Evolutionary conservation across 2,113 vertebrate genomes (phyloP), one percentile per base, ranked within the genome.

Genomic region (Eurypyga helias): DNA sequence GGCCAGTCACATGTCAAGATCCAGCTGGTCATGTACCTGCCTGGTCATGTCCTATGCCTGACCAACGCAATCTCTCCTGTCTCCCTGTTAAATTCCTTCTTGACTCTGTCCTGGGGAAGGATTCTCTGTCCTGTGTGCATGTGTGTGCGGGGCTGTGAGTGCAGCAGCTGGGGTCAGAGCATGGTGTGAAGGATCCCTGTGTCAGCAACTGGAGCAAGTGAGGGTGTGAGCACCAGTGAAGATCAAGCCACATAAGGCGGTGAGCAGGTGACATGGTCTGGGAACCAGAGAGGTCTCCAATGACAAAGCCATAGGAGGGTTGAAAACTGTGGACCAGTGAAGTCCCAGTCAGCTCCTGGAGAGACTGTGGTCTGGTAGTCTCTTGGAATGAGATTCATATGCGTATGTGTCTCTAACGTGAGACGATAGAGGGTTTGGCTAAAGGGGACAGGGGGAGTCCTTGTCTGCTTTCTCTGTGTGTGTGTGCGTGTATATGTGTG

Each of bases 1-100:
- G 11, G 45, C 28, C 15, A 5, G 4, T 38, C 4, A 1, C 8
- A 1, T 48, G 45, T 17, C 3, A 1, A 36, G 33, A 12, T 33
- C 2, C 36, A 33, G 14, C 19, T 23, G 11, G n/a, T 31, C n/a
- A 13, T 11, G 28, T 2, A 3, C 28, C 65, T 41, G 36, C 17
- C 29, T 79, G 31, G 17, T 29, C 17, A 6, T 52, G 31, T 12
- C 25, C 25, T 43, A 20, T 3, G 0, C 24, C 17, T 62, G 57
- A 25, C 31, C 55, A 15, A 31, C 1, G 1, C 31, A 10, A 13
- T 34, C 25, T 72, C 25, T 62, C 33, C 46, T 24, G 5, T 31
- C 36, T 52, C 57, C 36, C 12, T 28, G 2, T 25, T 21, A n/a
- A 61, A n/a, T 16, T 33, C n/a, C 52, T 34, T 55, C 31, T 11